These are phyloP conservation scores for Catharus fuscescens DNA, from an alignment of 2,113 vertebrate genomes.

Conservation along the genomic window DNA sequence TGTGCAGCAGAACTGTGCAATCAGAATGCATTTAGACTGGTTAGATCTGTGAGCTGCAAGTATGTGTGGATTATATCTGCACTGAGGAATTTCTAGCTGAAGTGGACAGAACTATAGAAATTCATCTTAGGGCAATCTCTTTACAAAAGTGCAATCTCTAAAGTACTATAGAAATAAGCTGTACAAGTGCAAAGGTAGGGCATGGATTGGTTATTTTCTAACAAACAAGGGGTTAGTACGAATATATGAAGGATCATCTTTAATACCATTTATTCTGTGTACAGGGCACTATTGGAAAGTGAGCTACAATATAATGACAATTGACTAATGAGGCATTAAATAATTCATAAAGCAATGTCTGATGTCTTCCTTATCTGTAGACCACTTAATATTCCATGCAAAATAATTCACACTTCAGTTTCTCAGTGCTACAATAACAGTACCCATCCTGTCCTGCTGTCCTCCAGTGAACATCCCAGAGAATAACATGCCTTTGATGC, in stretches of 20 bases:
- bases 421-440: too few relatives aligned
- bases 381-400: background rate
- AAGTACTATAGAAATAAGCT: background rate
- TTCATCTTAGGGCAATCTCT: background rate
- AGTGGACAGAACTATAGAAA: conserved; percentile 23
- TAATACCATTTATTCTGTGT: background rate
- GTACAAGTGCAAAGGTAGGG: background rate
- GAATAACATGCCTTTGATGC: background rate
- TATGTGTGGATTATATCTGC: background rate
- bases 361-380: background rate
- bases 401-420: background rate
- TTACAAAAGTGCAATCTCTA: background rate
- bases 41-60: background rate
- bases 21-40: background rate
- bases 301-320: background rate
- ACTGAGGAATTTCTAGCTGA: conserved; percentile 16
- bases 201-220: background rate
- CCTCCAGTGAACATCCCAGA: background rate
- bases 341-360: background rate
- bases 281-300: background rate
- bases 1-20: background rate
- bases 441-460: background rate
- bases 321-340: background rate
- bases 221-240: background rate
- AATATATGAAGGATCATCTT: background rate